These are phyloP conservation scores for Myxocyprinus asiaticus DNA, from an alignment of 2,113 vertebrate genomes.

Conservation along the genomic window DNA sequence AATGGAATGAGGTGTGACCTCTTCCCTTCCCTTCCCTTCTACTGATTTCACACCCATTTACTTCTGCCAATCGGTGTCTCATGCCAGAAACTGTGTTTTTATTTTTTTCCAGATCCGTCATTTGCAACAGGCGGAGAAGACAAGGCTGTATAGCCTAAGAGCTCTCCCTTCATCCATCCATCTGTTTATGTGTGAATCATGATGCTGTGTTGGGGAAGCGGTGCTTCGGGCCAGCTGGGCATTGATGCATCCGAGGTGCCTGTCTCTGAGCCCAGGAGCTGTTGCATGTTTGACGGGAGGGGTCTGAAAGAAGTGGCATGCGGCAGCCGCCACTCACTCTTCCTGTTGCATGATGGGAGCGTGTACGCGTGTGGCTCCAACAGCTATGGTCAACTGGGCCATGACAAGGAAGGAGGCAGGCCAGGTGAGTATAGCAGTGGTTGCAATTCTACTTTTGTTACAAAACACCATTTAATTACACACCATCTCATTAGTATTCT, in stretches of 20 bases:
- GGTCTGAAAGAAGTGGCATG: constrained; percentile 87
- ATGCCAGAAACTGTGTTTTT: constrained; percentile 15
- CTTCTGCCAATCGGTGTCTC: neutral
- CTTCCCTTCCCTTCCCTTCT: too few relatives aligned
- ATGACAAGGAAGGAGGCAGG: constrained; percentile 79
- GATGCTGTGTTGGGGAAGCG: constrained; percentile 97
- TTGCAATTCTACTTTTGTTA: neutral
- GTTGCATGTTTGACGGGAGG: constrained; percentile 78
- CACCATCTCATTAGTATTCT: too few relatives aligned
- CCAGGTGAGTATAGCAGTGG: constrained; percentile 75
- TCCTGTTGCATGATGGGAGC: constrained; percentile 89
- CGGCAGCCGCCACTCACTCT: constrained; percentile 87
- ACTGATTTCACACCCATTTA: too few relatives aligned
- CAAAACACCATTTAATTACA: neutral
- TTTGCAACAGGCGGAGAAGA: constrained; percentile 66
- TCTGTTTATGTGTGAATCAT: constrained; percentile 51
- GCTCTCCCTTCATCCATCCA: constrained; percentile 45
- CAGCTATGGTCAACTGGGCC: constrained; percentile 91
- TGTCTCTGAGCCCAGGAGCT: constrained; percentile 81
- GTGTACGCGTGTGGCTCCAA: constrained; percentile 93
- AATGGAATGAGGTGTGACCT: too few relatives aligned
- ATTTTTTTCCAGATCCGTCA: constrained; percentile 57
- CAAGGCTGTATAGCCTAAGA: constrained; percentile 67
- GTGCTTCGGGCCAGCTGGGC: constrained; percentile 87
- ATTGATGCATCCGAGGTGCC: constrained; percentile 74